Conservation (phyloP, 2,888 invertebrate species). For the Dryobota labecula region DNA sequence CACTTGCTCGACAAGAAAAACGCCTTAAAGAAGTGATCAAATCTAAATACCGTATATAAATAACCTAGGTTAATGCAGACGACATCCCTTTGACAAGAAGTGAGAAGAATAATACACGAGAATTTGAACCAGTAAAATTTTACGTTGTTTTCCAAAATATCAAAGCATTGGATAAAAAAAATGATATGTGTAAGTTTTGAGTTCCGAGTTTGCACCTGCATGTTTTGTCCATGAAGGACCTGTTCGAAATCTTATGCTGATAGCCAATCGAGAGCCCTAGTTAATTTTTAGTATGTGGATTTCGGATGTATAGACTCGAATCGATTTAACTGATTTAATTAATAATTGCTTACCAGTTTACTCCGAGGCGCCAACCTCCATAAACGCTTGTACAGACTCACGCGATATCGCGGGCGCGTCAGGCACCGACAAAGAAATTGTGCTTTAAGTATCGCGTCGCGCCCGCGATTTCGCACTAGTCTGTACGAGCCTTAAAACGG, state of each 20-base stretch:
- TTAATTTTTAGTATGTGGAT: not conserved
- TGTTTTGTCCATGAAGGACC: not conserved
- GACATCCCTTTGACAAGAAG: not conserved
- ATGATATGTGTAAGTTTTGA: not conserved
- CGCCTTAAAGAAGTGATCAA: not conserved
- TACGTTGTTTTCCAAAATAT: constrained; percentile 1
- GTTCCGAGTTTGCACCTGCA: not conserved
- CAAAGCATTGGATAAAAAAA: not conserved
- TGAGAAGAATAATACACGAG: not conserved
- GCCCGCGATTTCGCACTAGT: no score
- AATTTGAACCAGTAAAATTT: not conserved
- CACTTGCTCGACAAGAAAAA: not conserved
- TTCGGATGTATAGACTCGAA: constrained; percentile 35
- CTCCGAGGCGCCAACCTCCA: constrained; percentile 59
- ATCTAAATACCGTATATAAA: not conserved
- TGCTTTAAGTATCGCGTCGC: no score
- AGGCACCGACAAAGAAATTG: no score
- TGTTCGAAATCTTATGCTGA: not conserved
- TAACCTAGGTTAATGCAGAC: not conserved
- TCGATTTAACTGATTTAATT: constrained; percentile 53
- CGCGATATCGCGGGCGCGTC: no score
- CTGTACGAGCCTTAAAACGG: no score
- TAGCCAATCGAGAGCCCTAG: not conserved
- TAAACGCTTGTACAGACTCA: no score
- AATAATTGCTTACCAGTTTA: constrained; percentile 59